Percentiles rank a stretch among this genome's conserved stretches.
phyloP scores from a whole-genome alignment of 2,797 vertebrate genomes.

The Dallia pectoralis region DNA sequence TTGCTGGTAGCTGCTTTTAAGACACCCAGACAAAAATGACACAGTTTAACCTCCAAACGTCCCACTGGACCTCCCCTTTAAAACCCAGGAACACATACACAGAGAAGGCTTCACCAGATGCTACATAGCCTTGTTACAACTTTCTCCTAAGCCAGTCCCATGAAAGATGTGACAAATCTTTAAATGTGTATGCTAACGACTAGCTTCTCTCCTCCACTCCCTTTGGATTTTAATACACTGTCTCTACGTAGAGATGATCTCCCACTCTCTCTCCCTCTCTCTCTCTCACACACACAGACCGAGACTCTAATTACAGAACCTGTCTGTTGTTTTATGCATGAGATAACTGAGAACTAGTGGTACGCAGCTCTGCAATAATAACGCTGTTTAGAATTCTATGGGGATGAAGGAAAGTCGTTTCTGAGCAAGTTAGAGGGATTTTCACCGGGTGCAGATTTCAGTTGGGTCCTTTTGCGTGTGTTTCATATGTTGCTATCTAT shows the following conservation, averaged over 20 bases:
- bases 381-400: conserved; percentile 22
- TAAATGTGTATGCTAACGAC: not conserved
- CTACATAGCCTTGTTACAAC: not conserved
- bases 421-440: conserved; percentile 27
- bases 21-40: not conserved
- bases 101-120: not conserved
- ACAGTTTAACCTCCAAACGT: not conserved
- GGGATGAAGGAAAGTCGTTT: conserved; percentile 6
- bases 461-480: not conserved
- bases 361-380: conserved; percentile 16
- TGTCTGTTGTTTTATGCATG: conserved; percentile 42
- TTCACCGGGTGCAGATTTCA: not conserved
- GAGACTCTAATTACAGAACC: conserved; percentile 29
- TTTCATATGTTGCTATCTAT: not conserved
- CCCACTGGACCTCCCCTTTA: not conserved
- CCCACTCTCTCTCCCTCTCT: not conserved
- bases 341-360: conserved; percentile 30
- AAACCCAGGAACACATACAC: not conserved
- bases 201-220: not conserved
- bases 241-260: not conserved
- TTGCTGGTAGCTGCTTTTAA: not conserved
- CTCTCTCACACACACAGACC: not conserved
- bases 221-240: not conserved
- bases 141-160: not conserved
- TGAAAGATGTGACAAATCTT: not conserved